A percentile compares a stretch with the other conserved stretches of the same genome.
Conservation (phyloP, 2,888 invertebrate species). For the Pilophorus perplexus region DNA sequence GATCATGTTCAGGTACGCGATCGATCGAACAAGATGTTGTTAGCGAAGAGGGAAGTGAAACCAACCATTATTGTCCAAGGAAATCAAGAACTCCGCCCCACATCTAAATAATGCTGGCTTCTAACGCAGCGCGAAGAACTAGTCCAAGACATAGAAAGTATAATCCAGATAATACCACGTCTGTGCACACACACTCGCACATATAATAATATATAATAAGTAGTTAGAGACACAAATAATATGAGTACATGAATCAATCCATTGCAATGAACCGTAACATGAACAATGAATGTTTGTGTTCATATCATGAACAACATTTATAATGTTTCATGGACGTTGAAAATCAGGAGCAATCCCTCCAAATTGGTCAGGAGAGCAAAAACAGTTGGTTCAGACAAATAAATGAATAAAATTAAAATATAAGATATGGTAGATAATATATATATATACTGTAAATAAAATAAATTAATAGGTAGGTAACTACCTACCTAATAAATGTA, state of each 20-base stretch:
- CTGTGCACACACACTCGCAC: background rate
- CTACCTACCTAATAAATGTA: no score
- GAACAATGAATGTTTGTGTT: no score
- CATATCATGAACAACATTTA: no score
- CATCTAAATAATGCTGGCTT: conserved; percentile 16
- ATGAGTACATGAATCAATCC: conserved; percentile 17
- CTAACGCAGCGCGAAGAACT: background rate
- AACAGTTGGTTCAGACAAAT: no score
- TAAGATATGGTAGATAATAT: no score
- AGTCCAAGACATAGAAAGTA: background rate
- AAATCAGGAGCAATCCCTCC: no score
- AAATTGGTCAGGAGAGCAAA: no score
- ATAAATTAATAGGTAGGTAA: no score
- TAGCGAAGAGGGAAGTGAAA: background rate
- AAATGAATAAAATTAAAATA: no score
- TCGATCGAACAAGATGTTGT: background rate
- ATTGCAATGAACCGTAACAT: background rate
- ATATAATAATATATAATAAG: conserved; percentile 2
- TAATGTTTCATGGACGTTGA: no score
- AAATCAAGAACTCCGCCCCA: conserved; percentile 16
- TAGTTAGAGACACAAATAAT: conserved; percentile 7
- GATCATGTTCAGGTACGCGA: background rate
- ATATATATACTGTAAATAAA: no score
- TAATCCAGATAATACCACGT: background rate
- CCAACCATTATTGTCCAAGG: conserved; percentile 21